phyloP scores from a whole-genome alignment of 2,797 vertebrate genomes.

The Tokudaia tokunoshimensis region DNA sequence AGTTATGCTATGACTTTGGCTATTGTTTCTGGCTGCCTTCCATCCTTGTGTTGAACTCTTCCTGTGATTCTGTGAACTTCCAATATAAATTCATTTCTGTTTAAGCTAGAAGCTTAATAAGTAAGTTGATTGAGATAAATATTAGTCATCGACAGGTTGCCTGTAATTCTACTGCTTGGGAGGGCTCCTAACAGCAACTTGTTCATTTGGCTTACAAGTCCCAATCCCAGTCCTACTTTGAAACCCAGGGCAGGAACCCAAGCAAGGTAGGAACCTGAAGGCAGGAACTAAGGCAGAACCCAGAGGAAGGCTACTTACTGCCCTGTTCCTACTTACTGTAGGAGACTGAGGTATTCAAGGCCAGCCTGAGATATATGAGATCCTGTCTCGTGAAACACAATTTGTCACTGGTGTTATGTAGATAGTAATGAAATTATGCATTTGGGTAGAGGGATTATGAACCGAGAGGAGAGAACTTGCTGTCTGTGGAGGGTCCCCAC shows the following conservation, averaged over 20 bases:
- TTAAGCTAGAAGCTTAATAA: neutral
- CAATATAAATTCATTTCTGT: slow-evolving; percentile 18
- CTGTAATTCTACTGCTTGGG: neutral
- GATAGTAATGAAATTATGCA: neutral
- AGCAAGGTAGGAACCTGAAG: neutral
- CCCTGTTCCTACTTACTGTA: neutral
- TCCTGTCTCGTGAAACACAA: neutral
- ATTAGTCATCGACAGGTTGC: neutral
- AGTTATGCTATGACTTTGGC: neutral
- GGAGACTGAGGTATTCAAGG: neutral
- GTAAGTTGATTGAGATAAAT: slow-evolving; percentile 31
- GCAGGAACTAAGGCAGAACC: neutral
- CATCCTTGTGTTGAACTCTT: neutral
- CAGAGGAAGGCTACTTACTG: neutral
- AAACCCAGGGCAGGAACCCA: neutral
- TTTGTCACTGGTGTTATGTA: neutral
- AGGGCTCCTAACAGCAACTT: neutral
- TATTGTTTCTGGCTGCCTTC: neutral
- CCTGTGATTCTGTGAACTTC: slow-evolving; percentile 28
- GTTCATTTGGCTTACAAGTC: neutral
- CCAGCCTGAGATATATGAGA: neutral
- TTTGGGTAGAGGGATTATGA: neutral
- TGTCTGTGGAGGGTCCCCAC: neutral
- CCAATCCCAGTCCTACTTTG: neutral
- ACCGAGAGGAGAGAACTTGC: neutral